Evolutionary conservation across 2,797 vertebrate species (phyloP).

Genomic region (Chromobotia macracanthus): DNA sequence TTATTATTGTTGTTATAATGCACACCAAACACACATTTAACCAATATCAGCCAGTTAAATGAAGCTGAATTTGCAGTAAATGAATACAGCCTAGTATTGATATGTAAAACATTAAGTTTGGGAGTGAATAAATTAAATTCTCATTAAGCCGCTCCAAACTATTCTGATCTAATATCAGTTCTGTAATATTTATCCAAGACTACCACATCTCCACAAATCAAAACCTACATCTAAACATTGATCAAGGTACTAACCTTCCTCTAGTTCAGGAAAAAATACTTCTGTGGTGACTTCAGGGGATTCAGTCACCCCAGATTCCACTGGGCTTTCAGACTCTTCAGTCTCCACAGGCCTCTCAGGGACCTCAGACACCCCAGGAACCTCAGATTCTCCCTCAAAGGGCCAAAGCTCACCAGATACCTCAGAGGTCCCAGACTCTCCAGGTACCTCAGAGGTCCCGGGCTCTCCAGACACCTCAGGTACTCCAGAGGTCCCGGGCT

Average conservation of each 20-base stretch:
- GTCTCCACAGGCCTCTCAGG: slow-evolving; percentile 28
- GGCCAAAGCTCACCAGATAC: slow-evolving; percentile 5
- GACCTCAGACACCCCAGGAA: neutral
- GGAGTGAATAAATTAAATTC: neutral
- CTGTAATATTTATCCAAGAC: neutral
- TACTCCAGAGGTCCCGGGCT: slow-evolving; percentile 30
- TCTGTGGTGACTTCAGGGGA: slow-evolving; percentile 51
- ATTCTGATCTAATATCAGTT: slow-evolving; percentile 3
- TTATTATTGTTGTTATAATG: slow-evolving; percentile 25
- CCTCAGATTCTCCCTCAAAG: slow-evolving; percentile 31
- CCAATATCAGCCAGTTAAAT: slow-evolving; percentile 54
- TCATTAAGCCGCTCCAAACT: neutral
- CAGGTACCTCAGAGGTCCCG: slow-evolving; percentile 49
- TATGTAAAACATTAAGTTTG: slow-evolving; percentile 21
- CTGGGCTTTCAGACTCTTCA: slow-evolving; percentile 35
- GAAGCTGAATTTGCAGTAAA: slow-evolving; percentile 26
- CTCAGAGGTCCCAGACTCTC: slow-evolving; percentile 60
- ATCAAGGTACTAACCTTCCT: slow-evolving; percentile 76
- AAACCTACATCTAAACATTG: neutral
- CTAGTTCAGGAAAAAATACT: slow-evolving; percentile 64
- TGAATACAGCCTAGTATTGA: slow-evolving; percentile 37
- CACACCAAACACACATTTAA: slow-evolving; percentile 51
- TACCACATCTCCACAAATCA: neutral
- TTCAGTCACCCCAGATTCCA: slow-evolving; percentile 30
- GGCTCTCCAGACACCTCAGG: slow-evolving; percentile 8